A percentile compares a stretch with the other conserved stretches of the same genome.
Conservation (phyloP, 1,140 invertebrate species). For the Atta texana region DNA sequence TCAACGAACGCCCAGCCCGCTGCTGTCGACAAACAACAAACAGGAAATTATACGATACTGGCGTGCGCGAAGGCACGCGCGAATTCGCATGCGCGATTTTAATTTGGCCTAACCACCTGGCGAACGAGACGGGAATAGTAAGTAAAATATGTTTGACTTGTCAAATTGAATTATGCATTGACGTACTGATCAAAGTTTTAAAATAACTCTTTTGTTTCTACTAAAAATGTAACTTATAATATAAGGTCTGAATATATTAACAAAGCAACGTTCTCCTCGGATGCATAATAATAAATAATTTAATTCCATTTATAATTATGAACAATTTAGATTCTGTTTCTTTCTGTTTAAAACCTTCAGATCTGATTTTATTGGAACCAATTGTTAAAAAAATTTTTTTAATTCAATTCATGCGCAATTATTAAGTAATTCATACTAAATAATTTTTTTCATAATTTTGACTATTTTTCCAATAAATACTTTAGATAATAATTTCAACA, state of each 20-base stretch:
- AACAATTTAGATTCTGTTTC: too few species aligned
- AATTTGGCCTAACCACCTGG: conserved; percentile 46
- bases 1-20: conserved; percentile 36
- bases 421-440: too few species aligned
- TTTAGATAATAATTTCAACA: too few species aligned
- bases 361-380: too few species aligned
- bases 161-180: not conserved
- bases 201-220: not conserved
- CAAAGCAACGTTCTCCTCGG: too few species aligned
- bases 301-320: too few species aligned
- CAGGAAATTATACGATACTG: conserved; percentile 60
- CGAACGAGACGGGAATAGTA: conserved; percentile 17
- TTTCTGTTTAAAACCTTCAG: too few species aligned
- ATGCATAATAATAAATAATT: too few species aligned
- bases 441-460: too few species aligned
- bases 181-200: not conserved
- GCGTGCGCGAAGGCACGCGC: conserved; percentile 43
- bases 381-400: too few species aligned
- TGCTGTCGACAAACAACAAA: conserved; percentile 40
- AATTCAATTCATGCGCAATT: too few species aligned
- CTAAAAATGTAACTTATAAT: not conserved
- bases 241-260: not conserved
- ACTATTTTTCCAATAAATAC: too few species aligned
- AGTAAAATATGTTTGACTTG: conserved; percentile 10
- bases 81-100: conserved; percentile 44